Conservation (phyloP, 2,888 invertebrate species). For the Microctonus aethiopoides region DNA sequence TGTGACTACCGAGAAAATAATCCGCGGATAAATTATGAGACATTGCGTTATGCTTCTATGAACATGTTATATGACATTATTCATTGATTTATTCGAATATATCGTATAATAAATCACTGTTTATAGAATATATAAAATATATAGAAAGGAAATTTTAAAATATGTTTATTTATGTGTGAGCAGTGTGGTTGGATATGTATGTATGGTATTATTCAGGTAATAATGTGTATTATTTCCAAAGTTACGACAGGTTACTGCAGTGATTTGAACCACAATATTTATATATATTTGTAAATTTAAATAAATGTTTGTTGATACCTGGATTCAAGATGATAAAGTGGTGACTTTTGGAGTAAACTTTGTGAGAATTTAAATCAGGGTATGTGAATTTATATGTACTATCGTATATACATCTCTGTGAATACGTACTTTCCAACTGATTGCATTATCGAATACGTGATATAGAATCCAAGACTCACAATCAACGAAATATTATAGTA, state of each 20-base stretch:
- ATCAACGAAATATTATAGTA: not conserved
- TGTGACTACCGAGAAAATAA: constrained; percentile 11
- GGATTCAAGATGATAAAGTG: not conserved
- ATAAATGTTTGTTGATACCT: too few species aligned
- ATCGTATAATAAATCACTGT: not conserved
- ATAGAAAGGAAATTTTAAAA: not conserved
- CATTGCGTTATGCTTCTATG: constrained; percentile 4
- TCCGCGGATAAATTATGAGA: not conserved
- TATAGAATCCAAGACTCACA: not conserved
- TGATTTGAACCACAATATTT: too few species aligned
- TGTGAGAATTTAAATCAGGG: not conserved
- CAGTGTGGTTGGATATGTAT: not conserved
- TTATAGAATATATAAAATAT: not conserved
- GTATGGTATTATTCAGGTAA: not conserved
- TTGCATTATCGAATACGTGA: constrained; percentile 8
- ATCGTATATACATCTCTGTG: not conserved
- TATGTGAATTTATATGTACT: not conserved
- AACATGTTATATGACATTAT: not conserved
- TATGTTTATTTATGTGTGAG: not conserved
- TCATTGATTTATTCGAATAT: constrained; percentile 6
- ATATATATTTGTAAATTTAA: too few species aligned
- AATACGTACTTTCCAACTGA: constrained; percentile 1
- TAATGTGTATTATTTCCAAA: too few species aligned
- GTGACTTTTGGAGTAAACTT: constrained; percentile 15
- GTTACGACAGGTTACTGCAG: too few species aligned